phyloP scores from a whole-genome alignment of 1,140 invertebrate genomes.

The Macrocentrus cingulum region DNA sequence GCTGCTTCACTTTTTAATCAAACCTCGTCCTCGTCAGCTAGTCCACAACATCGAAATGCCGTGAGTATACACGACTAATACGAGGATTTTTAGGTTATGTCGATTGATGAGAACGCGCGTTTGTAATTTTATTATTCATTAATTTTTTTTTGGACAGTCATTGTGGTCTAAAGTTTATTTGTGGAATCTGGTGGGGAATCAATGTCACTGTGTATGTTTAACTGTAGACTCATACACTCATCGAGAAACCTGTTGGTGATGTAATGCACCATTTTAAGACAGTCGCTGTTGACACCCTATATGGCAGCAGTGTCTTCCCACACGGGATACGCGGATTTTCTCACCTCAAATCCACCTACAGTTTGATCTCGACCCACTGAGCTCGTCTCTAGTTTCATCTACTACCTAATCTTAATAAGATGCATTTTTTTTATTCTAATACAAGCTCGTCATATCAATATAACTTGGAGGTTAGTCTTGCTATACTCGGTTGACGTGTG shows the following conservation, averaged over 20 bases:
- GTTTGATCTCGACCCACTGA: constrained; percentile 30
- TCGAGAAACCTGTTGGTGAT: constrained; percentile 55
- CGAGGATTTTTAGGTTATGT: no score
- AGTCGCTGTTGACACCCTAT: constrained; percentile 38
- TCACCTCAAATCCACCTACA: constrained; percentile 31
- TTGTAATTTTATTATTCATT: no score
- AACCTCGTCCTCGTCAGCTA: constrained; percentile 55
- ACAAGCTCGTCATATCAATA: constrained; percentile 29
- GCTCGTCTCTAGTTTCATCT: constrained; percentile 3
- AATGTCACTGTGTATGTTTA: background rate
- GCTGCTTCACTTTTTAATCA: constrained; percentile 55
- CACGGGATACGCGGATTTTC: constrained; percentile 20
- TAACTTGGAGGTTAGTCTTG: constrained; percentile 33
- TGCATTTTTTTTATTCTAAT: constrained; percentile 47
- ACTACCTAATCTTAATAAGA: constrained; percentile 38
- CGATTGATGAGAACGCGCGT: no score
- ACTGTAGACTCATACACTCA: constrained; percentile 16
- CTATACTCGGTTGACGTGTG: constrained; percentile 1
- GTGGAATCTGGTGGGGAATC: no score
- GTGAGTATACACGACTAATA: no score
- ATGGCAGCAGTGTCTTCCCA: constrained; percentile 46
- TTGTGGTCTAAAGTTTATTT: no score
- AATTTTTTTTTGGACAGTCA: no score
- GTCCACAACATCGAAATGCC: constrained; percentile 57
- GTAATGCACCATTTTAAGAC: constrained; percentile 52